Base-by-base conservation (phyloP, 2,797 vertebrate species). In the Melanotaenia trifasciata region DNA sequence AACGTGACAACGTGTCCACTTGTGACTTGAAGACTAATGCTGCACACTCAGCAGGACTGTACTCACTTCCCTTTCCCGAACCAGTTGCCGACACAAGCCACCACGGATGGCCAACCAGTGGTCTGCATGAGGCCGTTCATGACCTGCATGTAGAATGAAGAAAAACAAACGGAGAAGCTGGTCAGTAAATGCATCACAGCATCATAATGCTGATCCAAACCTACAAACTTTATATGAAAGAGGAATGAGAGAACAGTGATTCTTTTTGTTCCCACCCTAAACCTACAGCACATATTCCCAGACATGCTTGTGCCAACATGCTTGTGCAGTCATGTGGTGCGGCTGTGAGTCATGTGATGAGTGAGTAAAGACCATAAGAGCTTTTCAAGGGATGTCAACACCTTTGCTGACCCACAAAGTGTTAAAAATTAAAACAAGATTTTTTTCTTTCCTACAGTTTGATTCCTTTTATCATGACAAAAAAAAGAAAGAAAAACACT, bases 1-100 rank as follows among this genome's bases (percentile, higher is more conserved):
- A 78, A 67, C 6, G 9, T 67, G 75, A 76, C 13, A 43, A 32
- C 66, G 13, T 66, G n/a, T 14, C 7, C 13, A 51, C 18, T 56
- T 40, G 14, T 65, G 64, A 76, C 51, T 67, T 43, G 43, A 64
- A 58, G 35, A 18, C 4, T 60, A 40, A 67, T 30, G 28, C 53
- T 65, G 86, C 72, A 53, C 0, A 58, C 60, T 93, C 89, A 93
- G 86, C 92, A 80, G 47, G 33, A 65, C 7, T 33, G 1, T 88
- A 95, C 98, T 97, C 85, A 99, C 97, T 97, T 99, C 90, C 97
- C 98, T 89, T 99, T 99, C 84, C 98, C 98, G 3, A 98, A 99
- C 98, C 98, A 99, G 95, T 99, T 99, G 28, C 98, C 98, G 0
- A 99, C 92, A 0, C 97, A 99, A 0, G 97, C 92, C 76, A 99